Percentiles rank a stretch among this genome's conserved stretches.
Conservation (phyloP, 2,797 vertebrate species). For the Prunella strophiata region DNA sequence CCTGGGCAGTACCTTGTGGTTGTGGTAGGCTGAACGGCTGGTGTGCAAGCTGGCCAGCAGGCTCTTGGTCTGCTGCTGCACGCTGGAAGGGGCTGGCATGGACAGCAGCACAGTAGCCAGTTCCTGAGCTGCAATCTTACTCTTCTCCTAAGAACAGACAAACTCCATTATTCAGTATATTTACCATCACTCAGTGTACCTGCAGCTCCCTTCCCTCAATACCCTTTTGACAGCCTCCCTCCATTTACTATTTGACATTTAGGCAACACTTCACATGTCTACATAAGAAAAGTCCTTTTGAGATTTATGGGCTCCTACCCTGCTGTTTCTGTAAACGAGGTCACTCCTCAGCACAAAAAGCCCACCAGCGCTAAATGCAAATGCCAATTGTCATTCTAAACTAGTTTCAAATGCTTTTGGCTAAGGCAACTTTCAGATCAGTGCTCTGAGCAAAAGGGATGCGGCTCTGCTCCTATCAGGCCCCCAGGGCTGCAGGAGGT, state of each 20-base stretch:
- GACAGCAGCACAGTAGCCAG: slow-evolving; percentile 93
- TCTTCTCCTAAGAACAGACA: slow-evolving; percentile 88
- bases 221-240: not conserved
- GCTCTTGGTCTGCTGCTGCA: slow-evolving; percentile 97
- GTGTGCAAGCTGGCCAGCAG: slow-evolving; percentile 97
- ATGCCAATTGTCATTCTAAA: slow-evolving; percentile 43
- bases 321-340: slow-evolving; percentile 54
- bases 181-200: not conserved
- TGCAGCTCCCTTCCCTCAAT: not conserved
- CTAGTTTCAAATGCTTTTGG: slow-evolving; percentile 51
- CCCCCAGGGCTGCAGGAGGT: slow-evolving; percentile 56
- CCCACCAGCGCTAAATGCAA: slow-evolving; percentile 26
- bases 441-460: slow-evolving; percentile 30
- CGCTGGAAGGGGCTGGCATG: slow-evolving; percentile 93
- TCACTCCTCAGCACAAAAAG: slow-evolving; percentile 15
- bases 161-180: not conserved
- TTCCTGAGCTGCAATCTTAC: slow-evolving; percentile 90
- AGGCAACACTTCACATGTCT: not conserved
- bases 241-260: not conserved
- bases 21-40: slow-evolving; percentile 96
- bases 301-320: slow-evolving; percentile 34
- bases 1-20: slow-evolving; percentile 88
- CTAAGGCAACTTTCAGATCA: slow-evolving; percentile 58
- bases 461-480: slow-evolving; percentile 45
- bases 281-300: not conserved